Base-by-base conservation (phyloP, 2,113 vertebrate genomes). In the Hippoglossus stenolepis region DNA sequence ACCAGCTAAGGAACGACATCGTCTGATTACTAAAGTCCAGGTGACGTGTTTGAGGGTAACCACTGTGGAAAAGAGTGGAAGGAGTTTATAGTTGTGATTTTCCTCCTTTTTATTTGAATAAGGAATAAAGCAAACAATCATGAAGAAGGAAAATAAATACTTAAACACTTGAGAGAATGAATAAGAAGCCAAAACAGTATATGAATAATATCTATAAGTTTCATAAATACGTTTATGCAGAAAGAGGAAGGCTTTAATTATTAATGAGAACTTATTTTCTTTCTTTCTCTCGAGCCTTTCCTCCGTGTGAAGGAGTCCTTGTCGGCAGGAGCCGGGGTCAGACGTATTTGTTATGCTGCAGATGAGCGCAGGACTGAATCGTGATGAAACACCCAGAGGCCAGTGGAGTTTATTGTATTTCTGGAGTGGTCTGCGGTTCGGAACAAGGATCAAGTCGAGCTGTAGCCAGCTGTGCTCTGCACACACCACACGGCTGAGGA, bases 281-380 rank as follows among this genome's bases (percentile, higher is more conserved):
- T 15, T 21, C n/a, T 43, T 21, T 23, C 12, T 63, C 13, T 38
- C 2, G 17, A 11, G 3, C 5, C 24, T 7, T n/a, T 11, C 3
- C 18, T 56, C 45, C 64, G 61, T 20, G 31, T 20, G 21, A 28
- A 57, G 23, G 45, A 13, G 13, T 80, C 38, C 38, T 62, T 5
- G 11, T 0, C 5, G 9, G 35, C 2, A 56, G 18, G 6, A 38
- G 60, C 23, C 24, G 1, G 69, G 47, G 47, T 64, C 76, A 66
- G 24, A 53, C 65, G 76, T 73, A 5, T 58, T 70, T 70, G 60
- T 57, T 43, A 23, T 45, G 38, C 73, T 45, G 64, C 60, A 73
- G 68, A 70, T 45, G 59, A 65, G 54, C 20, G 66, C 43, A 35
- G 53, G 20, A 14, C 28, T 49, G 76, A 62, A 56, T 63, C 4